Evolutionary conservation across 2,113 vertebrate species (phyloP).

Genomic region (Stomatorhinus ivindoensis): DNA sequence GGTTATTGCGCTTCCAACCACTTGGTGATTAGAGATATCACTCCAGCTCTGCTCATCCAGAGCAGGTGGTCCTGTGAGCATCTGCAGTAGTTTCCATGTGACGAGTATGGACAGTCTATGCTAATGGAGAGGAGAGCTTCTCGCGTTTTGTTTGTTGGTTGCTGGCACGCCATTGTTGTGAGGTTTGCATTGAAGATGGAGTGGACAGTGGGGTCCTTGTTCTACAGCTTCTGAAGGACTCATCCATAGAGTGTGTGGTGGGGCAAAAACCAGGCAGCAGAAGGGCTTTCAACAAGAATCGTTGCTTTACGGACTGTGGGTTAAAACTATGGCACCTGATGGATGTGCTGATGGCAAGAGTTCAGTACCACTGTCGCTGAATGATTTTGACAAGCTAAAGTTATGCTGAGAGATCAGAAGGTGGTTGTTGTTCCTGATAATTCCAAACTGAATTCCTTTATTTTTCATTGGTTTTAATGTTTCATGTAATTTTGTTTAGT

Average conservation of each 20-base stretch:
- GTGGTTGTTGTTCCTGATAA: background rate
- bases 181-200: background rate
- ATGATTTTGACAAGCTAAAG: background rate
- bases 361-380: background rate
- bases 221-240: background rate
- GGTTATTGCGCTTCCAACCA: background rate
- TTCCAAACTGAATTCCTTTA: background rate
- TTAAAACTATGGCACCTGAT: background rate
- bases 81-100: background rate
- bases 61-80: background rate
- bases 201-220: background rate
- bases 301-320: background rate
- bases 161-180: background rate
- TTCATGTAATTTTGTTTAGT: background rate
- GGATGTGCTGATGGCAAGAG: no score
- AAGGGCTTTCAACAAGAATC: background rate
- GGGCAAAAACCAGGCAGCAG: background rate
- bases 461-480: background rate
- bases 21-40: background rate
- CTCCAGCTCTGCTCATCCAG: background rate
- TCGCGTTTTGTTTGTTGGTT: background rate
- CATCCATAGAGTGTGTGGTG: background rate
- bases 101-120: background rate
- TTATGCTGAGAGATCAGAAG: background rate
- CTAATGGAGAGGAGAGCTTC: background rate